Evolutionary conservation across 2,888 invertebrate genomes (phyloP).

Genomic region (Nephrocerus scutellatus): DNA sequence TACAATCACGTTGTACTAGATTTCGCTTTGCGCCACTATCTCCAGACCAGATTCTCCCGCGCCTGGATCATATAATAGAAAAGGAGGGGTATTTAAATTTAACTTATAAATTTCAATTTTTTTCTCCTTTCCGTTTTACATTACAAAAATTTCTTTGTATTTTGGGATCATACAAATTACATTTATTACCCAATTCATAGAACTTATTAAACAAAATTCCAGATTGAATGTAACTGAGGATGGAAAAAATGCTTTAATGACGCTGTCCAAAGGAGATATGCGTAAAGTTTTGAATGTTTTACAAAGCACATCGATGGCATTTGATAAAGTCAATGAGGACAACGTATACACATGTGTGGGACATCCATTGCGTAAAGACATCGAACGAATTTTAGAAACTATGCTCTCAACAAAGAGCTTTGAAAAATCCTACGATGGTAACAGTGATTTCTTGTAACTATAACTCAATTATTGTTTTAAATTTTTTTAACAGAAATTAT

Average conservation of each 20-base stretch:
- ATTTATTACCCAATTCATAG: conserved; percentile 12
- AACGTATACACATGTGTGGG: conserved; percentile 94
- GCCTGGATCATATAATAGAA: conserved; percentile 75
- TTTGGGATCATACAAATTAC: background rate
- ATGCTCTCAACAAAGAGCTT: conserved; percentile 49
- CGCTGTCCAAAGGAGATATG: conserved; percentile 95
- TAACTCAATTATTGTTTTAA: too few relatives aligned
- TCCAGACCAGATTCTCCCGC: conserved; percentile 78
- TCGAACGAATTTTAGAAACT: conserved; percentile 81
- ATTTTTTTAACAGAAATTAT: conserved; percentile 56
- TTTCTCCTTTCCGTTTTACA: background rate
- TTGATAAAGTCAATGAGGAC: conserved; percentile 78
- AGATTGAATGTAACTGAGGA: conserved; percentile 80
- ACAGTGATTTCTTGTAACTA: background rate
- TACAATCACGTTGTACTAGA: conserved; percentile 95
- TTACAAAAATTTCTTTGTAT: background rate
- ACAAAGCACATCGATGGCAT: conserved; percentile 93
- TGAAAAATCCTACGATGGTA: conserved; percentile 40
- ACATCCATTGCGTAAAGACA: conserved; percentile 85
- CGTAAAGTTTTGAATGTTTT: conserved; percentile 92
- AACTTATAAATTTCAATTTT: background rate
- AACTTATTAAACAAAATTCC: too few relatives aligned
- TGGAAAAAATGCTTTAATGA: conserved; percentile 82
- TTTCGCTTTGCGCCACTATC: conserved; percentile 91
- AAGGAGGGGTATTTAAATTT: conserved; percentile 63